These are phyloP conservation scores for Hydractinia echinata DNA, from an alignment of 30 jellyfish, hydroid and myxozoan species.

Conservation along the genomic window DNA sequence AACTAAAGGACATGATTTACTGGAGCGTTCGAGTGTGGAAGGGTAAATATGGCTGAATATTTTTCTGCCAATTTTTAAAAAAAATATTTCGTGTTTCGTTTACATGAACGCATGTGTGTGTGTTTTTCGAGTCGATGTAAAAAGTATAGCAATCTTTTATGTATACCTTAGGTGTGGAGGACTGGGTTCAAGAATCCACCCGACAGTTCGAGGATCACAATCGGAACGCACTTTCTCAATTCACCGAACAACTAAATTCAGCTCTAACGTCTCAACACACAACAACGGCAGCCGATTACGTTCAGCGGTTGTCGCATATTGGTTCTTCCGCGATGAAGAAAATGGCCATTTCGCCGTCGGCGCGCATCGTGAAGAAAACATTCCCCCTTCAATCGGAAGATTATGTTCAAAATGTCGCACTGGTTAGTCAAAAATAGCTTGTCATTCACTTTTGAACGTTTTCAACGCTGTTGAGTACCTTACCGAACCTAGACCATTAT, in stretches of 20 bases:
- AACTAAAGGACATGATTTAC: constrained; percentile 32
- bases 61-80: too few species aligned
- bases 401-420: constrained; percentile 22
- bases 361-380: neutral
- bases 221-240: constrained; percentile 25
- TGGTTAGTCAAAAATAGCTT: constrained; percentile 6
- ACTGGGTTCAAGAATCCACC: constrained; percentile 40
- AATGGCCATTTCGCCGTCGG: constrained; percentile 14
- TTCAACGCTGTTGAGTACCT: neutral
- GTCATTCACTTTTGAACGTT: neutral
- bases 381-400: constrained; percentile 23
- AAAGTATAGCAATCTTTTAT: too few species aligned
- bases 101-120: too few species aligned
- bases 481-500: too few species aligned
- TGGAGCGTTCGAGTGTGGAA: constrained; percentile 48
- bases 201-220: constrained; percentile 34
- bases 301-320: constrained; percentile 18
- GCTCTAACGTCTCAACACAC: constrained; percentile 1
- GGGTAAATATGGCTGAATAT: neutral
- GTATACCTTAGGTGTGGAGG: constrained; percentile 15
- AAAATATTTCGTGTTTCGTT: too few species aligned
- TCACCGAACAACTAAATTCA: constrained; percentile 27
- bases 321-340: constrained; percentile 29
- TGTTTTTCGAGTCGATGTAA: too few species aligned
- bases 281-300: constrained; percentile 25